These are phyloP conservation scores for Genyomyrus donnyi DNA, from an alignment of 2,113 vertebrate species.

Conservation along the genomic window DNA sequence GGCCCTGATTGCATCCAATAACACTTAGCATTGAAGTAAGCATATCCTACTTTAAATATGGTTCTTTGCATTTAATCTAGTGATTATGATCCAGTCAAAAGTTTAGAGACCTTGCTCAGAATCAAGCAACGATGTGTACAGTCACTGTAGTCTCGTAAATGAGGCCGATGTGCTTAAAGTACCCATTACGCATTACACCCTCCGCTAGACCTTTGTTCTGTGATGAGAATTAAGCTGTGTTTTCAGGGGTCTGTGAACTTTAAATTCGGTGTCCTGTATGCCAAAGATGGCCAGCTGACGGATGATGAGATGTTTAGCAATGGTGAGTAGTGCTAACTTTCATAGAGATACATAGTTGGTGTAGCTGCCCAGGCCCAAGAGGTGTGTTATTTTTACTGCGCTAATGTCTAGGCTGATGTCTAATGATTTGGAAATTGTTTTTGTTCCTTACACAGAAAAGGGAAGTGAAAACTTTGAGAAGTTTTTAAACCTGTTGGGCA, in stretches of 20 bases:
- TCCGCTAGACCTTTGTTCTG: neutral
- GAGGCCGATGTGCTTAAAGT: neutral
- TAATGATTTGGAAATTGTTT: neutral
- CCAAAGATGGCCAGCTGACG: slow-evolving; percentile 94
- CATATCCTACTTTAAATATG: neutral
- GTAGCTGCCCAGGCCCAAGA: neutral
- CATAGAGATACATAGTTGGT: neutral
- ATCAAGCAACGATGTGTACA: neutral
- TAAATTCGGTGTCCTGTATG: slow-evolving; percentile 95
- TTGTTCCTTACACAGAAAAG: slow-evolving; percentile 58
- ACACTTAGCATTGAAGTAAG: neutral
- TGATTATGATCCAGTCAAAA: neutral
- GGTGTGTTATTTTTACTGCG: neutral
- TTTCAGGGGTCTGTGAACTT: slow-evolving; percentile 94
- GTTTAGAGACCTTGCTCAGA: neutral
- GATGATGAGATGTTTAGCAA: slow-evolving; percentile 99
- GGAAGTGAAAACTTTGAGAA: slow-evolving; percentile 89
- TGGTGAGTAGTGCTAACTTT: slow-evolving; percentile 58
- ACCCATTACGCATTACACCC: neutral
- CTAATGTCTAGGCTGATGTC: neutral
- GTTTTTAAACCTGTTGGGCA: slow-evolving; percentile 83
- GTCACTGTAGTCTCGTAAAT: neutral
- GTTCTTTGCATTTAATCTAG: neutral
- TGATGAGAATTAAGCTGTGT: slow-evolving; percentile 17
- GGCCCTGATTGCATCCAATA: neutral